Percentiles rank a stretch among this genome's conserved stretches.
Conservation (phyloP, 2,888 invertebrate genomes). For the Hesperia comma region DNA sequence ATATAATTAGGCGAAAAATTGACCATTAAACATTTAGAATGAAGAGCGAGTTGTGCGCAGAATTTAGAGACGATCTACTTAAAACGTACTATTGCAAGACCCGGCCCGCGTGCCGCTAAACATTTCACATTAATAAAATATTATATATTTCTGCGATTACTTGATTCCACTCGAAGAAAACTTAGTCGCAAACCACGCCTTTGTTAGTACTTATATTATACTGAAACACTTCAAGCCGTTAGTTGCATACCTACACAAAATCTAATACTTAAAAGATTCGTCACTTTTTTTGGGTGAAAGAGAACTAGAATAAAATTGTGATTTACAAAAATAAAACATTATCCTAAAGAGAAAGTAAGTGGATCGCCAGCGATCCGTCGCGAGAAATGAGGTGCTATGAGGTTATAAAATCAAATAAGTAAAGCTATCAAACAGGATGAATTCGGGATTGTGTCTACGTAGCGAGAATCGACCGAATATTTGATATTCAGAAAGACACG, state of each 20-base stretch:
- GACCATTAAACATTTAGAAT: slow-evolving; percentile 21
- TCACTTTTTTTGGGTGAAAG: slow-evolving; percentile 65
- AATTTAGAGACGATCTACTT: slow-evolving; percentile 59
- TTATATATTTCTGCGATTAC: slow-evolving; percentile 52
- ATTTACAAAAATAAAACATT: slow-evolving; percentile 71
- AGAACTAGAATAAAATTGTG: slow-evolving; percentile 67
- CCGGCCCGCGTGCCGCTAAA: slow-evolving; percentile 65
- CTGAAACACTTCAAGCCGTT: slow-evolving; percentile 77
- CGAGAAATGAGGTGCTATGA: slow-evolving; percentile 78
- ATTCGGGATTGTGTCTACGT: slow-evolving; percentile 63
- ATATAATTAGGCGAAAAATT: slow-evolving; percentile 19
- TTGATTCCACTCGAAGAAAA: slow-evolving; percentile 66
- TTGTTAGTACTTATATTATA: slow-evolving; percentile 76
- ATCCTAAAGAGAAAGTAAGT: slow-evolving; percentile 77
- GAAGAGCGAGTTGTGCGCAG: slow-evolving; percentile 62
- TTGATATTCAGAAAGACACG: slow-evolving; percentile 78
- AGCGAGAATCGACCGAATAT: slow-evolving; percentile 74
- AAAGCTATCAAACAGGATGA: slow-evolving; percentile 72
- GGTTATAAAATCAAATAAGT: slow-evolving; percentile 68
- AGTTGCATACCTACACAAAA: slow-evolving; percentile 71
- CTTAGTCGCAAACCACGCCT: slow-evolving; percentile 75
- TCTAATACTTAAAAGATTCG: slow-evolving; percentile 56
- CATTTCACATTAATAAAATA: slow-evolving; percentile 45
- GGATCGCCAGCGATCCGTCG: slow-evolving; percentile 81
- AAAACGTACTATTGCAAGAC: slow-evolving; percentile 74